phyloP scores from a whole-genome alignment of 2,113 vertebrate species.

The Pyrgilauda ruficollis region DNA sequence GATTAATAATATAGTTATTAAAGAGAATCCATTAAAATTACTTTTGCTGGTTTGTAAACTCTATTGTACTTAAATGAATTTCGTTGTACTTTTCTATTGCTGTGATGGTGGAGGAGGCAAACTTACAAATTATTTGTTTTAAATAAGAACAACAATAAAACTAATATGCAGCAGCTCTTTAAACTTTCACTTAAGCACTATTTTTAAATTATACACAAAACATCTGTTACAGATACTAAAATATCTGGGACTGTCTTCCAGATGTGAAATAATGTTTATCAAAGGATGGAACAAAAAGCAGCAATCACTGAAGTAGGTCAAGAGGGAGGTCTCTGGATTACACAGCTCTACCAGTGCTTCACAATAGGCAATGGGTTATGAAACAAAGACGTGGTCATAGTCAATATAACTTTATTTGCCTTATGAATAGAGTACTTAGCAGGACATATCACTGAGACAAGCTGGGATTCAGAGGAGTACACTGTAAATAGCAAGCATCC shows the following conservation, averaged over 20 bases:
- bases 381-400: not conserved
- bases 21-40: not conserved
- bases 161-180: constrained; percentile 1
- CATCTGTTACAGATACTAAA: constrained; percentile 48
- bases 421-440: not conserved
- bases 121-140: not conserved
- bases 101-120: not conserved
- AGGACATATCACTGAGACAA: not conserved
- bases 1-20: not conserved
- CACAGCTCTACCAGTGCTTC: not conserved
- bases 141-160: constrained; percentile 12
- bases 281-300: constrained; percentile 36
- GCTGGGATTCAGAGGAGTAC: not conserved
- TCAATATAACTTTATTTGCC: constrained; percentile 22
- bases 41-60: not conserved
- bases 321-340: constrained; percentile 7
- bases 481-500: not conserved
- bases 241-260: constrained; percentile 44
- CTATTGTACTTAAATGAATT: not conserved
- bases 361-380: not conserved
- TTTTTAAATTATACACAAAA: constrained; percentile 42
- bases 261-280: constrained; percentile 60
- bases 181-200: constrained; percentile 53
- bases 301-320: constrained; percentile 49
- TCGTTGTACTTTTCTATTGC: not conserved